Percentiles rank a stretch among this genome's conserved stretches.
Conservation (phyloP, 2,797 vertebrate genomes). For the Acrocephalus scirpaceus region DNA sequence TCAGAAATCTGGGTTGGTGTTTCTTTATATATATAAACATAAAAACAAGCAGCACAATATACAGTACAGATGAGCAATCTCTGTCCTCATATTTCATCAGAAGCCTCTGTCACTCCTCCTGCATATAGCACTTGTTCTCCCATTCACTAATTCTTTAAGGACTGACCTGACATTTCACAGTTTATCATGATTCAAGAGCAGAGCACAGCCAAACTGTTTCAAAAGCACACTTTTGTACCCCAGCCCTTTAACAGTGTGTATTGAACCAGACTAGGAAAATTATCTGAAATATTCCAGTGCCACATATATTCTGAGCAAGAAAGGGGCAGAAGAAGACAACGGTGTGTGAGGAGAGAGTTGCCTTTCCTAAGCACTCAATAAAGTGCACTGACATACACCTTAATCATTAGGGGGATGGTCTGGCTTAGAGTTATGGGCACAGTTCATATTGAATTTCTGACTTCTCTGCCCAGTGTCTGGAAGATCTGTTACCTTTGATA, state of each 20-base stretch:
- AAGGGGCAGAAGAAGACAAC: neutral
- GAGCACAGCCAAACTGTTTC: neutral
- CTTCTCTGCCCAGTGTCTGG: neutral
- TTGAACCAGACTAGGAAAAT: neutral
- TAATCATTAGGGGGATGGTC: neutral
- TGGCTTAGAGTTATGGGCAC: neutral
- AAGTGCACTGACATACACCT: neutral
- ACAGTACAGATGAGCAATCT: neutral
- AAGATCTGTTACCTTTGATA: neutral
- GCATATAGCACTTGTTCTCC: neutral
- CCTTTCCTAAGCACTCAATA: neutral
- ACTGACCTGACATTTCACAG: neutral
- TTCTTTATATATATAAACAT: neutral
- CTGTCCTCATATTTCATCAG: neutral
- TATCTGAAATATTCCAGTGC: neutral
- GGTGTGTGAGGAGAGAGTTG: neutral
- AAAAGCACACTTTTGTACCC: neutral
- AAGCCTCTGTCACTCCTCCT: neutral
- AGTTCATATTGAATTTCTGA: neutral
- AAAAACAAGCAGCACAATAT: neutral
- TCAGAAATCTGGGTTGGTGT: neutral
- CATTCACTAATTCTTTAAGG: neutral
- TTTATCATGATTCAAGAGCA: neutral
- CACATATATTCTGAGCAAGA: neutral
- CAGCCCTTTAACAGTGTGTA: neutral